A percentile compares a stretch with the other conserved stretches of the same genome.
These are phyloP conservation scores for Syngnathus rostellatus DNA, from an alignment of 2,797 vertebrate species.

Conservation along the genomic window DNA sequence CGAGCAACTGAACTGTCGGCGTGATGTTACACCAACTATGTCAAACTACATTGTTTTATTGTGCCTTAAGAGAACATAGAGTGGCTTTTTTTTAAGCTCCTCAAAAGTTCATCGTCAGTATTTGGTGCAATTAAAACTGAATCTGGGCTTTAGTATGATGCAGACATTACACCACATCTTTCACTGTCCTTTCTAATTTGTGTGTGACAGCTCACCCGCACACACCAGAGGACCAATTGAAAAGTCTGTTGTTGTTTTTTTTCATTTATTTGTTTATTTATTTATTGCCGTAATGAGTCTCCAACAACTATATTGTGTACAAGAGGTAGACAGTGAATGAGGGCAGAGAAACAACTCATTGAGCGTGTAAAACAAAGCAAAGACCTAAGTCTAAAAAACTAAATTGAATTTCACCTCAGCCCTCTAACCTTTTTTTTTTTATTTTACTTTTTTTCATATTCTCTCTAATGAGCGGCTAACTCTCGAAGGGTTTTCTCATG, in stretches of 20 bases:
- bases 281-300: too few relatives aligned
- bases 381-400: not conserved
- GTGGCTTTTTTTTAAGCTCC: not conserved
- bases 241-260: not conserved
- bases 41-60: not conserved
- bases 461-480: not conserved
- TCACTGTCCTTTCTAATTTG: constrained; percentile 39
- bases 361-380: not conserved
- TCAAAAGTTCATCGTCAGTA: not conserved
- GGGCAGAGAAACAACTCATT: not conserved
- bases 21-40: not conserved
- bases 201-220: not conserved
- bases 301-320: not conserved
- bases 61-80: not conserved
- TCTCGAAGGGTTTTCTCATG: constrained; percentile 16
- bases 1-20: not conserved
- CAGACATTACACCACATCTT: constrained; percentile 60
- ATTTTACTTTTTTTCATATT: not conserved
- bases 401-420: not conserved
- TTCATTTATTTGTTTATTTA: too few relatives aligned
- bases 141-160: constrained; percentile 63
- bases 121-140: constrained; percentile 23
- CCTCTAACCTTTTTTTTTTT: not conserved
- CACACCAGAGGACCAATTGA: not conserved
- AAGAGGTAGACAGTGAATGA: not conserved